Evolutionary conservation across 2,113 vertebrate genomes (phyloP).

Genomic region (Dermatemys mawii): DNA sequence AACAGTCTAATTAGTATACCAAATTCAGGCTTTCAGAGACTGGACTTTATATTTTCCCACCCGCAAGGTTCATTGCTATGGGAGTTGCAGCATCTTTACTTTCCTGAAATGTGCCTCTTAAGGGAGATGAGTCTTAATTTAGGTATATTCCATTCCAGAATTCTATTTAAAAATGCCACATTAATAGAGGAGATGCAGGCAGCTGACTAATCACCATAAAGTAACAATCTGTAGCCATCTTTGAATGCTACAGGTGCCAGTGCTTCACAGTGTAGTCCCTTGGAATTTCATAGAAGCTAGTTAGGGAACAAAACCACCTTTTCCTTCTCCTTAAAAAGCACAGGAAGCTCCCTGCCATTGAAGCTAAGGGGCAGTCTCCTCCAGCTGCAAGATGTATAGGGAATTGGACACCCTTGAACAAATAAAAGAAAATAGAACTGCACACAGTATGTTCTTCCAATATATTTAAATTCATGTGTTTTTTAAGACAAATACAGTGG

Average conservation of each 20-base stretch:
- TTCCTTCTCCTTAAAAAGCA: neutral
- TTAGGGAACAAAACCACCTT: neutral
- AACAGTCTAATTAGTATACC: neutral
- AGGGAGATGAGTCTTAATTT: neutral
- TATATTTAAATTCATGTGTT: slow-evolving; percentile 11
- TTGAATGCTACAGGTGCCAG: neutral
- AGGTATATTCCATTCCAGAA: neutral
- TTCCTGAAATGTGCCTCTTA: neutral
- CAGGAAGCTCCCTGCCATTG: neutral
- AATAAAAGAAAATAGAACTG: neutral
- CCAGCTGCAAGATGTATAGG: neutral
- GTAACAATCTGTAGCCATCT: neutral
- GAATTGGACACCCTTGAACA: neutral
- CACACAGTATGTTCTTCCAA: neutral
- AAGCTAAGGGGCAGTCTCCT: neutral
- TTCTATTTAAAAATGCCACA: neutral
- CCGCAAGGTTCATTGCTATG: neutral
- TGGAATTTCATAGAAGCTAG: neutral
- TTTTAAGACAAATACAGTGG: neutral
- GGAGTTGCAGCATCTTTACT: neutral
- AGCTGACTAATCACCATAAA: neutral
- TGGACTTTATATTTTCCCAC: neutral
- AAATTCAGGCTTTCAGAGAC: neutral
- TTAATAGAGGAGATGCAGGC: neutral
- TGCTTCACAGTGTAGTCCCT: neutral